phyloP scores from a whole-genome alignment of 37 sponge, comb jelly and placozoan species.

The Cliona cf. orientalis region DNA sequence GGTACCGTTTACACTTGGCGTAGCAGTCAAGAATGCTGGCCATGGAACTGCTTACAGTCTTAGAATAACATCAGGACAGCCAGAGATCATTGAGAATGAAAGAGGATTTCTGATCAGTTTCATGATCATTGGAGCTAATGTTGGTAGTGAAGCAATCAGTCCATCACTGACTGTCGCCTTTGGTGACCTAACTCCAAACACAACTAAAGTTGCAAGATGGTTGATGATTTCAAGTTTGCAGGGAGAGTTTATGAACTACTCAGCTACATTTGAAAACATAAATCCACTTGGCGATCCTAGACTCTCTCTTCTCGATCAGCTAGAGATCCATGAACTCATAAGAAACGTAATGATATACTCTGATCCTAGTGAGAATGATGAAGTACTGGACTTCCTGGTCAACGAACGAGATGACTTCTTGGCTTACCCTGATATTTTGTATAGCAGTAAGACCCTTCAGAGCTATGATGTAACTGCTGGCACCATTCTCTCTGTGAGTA shows the following conservation, averaged over 20 bases:
- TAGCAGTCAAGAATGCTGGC: conserved; percentile 36
- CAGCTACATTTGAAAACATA: conserved; percentile 37
- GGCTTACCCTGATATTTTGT: conserved; percentile 14
- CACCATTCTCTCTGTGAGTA: background rate
- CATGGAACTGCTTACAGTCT: conserved; percentile 24
- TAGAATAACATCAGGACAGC: conserved; percentile 25
- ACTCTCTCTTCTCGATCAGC: conserved; percentile 33
- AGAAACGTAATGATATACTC: conserved; percentile 22
- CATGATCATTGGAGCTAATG: conserved; percentile 43
- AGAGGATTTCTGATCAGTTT: conserved; percentile 34
- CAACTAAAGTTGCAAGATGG: conserved; percentile 40
- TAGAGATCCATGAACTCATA: conserved; percentile 36
- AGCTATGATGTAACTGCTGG: conserved; percentile 28
- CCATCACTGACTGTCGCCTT: conserved; percentile 30
- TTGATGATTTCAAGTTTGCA: conserved; percentile 38
- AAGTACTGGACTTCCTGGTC: conserved; percentile 35
- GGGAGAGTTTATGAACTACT: conserved; percentile 41
- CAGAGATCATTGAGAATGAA: conserved; percentile 56
- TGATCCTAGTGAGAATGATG: conserved; percentile 12
- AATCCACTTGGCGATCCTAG: conserved; percentile 45
- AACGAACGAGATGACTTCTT: conserved; percentile 8
- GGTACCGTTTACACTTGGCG: conserved; percentile 49
- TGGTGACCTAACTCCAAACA: conserved; percentile 26
- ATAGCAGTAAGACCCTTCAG: conserved; percentile 31
- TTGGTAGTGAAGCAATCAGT: conserved; percentile 19